Percentiles rank a stretch among this genome's conserved stretches.
These are phyloP conservation scores for Drosophila setifemur DNA, from an alignment of 1,140 invertebrate genomes.

Conservation along the genomic window DNA sequence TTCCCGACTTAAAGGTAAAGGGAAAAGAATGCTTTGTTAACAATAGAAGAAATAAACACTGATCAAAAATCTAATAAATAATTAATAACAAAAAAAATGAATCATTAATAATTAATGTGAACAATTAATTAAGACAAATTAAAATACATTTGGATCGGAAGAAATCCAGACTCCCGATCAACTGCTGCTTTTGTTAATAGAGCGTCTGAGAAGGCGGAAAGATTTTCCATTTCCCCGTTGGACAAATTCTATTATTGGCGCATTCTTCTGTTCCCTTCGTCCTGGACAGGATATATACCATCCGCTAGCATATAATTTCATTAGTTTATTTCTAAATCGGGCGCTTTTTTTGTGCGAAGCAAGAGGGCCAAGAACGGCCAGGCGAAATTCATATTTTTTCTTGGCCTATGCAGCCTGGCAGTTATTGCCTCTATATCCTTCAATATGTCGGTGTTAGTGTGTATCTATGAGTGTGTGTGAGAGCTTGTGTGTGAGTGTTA, in stretches of 20 bases:
- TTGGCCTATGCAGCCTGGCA: constrained; percentile 65
- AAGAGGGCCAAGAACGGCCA: constrained; percentile 37
- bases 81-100: not conserved
- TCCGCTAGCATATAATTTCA: constrained; percentile 66
- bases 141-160: constrained; percentile 6
- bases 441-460: constrained; percentile 10
- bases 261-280: constrained; percentile 46
- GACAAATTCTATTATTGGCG: constrained; percentile 67
- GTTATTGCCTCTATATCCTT: constrained; percentile 59
- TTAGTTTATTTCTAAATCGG: constrained; percentile 75
- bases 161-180: constrained; percentile 6
- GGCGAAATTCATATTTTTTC: constrained; percentile 65
- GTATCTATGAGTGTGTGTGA: constrained; percentile 10
- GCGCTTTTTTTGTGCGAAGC: constrained; percentile 15
- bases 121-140: not conserved
- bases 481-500: constrained; percentile 28
- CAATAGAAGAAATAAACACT: not conserved
- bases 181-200: not conserved
- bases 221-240: constrained; percentile 46
- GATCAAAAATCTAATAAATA: not conserved
- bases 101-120: not conserved
- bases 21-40: constrained; percentile 1
- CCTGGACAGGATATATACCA: constrained; percentile 58
- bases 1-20: constrained; percentile 26
- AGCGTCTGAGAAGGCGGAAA: not conserved